Conservation (phyloP, 2,113 vertebrate species). For the Arizona elegans region DNA sequence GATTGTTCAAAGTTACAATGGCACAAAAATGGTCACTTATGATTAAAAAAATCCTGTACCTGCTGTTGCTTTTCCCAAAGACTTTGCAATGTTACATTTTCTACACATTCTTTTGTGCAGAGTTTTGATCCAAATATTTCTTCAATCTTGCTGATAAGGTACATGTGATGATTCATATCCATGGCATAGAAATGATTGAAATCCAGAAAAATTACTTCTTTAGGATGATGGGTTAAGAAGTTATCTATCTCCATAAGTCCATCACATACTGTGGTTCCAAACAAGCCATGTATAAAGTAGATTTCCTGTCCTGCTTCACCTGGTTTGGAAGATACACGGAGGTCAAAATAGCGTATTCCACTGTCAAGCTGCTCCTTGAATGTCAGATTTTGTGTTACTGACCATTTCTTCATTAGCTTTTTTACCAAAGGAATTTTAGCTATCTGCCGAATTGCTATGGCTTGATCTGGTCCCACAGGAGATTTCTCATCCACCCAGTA, state of each 20-base stretch:
- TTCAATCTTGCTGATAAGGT: slow-evolving; percentile 80
- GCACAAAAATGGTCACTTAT: background rate
- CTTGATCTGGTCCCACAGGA: slow-evolving; percentile 85
- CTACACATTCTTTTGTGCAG: slow-evolving; percentile 78
- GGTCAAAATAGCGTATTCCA: slow-evolving; percentile 96
- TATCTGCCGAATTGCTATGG: slow-evolving; percentile 77
- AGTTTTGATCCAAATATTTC: slow-evolving; percentile 87
- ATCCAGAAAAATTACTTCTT: slow-evolving; percentile 89
- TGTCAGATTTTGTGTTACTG: slow-evolving; percentile 89
- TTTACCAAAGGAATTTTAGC: slow-evolving; percentile 81
- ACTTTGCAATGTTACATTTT: slow-evolving; percentile 80
- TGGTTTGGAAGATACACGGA: slow-evolving; percentile 94
- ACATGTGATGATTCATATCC: slow-evolving; percentile 83
- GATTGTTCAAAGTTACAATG: background rate
- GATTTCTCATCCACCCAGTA: slow-evolving; percentile 88
- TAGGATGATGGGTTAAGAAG: slow-evolving; percentile 81
- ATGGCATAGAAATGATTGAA: slow-evolving; percentile 98
- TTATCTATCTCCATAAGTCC: slow-evolving; percentile 85
- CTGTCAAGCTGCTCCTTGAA: slow-evolving; percentile 92
- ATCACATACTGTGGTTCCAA: slow-evolving; percentile 89
- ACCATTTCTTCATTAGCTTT: slow-evolving; percentile 90
- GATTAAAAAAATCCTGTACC: slow-evolving; percentile 64
- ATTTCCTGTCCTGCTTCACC: slow-evolving; percentile 82
- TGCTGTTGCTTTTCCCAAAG: slow-evolving; percentile 89
- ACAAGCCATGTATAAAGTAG: slow-evolving; percentile 95